These are phyloP conservation scores for Leucophora obtusa DNA, from an alignment of 2,888 invertebrate genomes.

Conservation along the genomic window DNA sequence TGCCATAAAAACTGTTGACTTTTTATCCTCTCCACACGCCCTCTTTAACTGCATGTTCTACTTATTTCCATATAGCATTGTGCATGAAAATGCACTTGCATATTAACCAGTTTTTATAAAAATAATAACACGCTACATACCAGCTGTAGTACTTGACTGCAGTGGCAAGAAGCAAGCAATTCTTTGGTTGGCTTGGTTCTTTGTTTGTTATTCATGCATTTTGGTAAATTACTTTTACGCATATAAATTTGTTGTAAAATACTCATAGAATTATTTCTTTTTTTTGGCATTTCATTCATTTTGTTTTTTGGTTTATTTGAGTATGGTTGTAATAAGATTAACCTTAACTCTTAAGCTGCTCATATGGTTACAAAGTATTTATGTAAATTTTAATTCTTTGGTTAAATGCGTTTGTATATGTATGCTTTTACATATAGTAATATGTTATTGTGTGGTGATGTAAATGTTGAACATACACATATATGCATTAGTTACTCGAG, in stretches of 20 bases:
- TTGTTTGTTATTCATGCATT: constrained; percentile 53
- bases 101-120: constrained; percentile 11
- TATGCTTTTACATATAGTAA: not conserved
- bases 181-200: constrained; percentile 4
- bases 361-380: constrained; percentile 49
- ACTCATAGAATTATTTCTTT: constrained; percentile 1
- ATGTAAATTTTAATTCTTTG: constrained; percentile 48
- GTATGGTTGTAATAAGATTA: constrained; percentile 55
- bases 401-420: constrained; percentile 20
- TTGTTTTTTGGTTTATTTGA: constrained; percentile 11
- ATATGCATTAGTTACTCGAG: too few species aligned
- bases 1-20: constrained; percentile 58
- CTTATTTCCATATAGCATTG: not conserved
- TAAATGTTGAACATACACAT: not conserved
- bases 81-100: constrained; percentile 27
- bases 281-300: not conserved
- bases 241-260: constrained; percentile 39
- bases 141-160: not conserved
- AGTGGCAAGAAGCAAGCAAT: not conserved
- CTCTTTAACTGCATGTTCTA: constrained; percentile 18
- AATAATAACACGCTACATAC: constrained; percentile 3
- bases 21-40: constrained; percentile 33
- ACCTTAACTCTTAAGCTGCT: constrained; percentile 41
- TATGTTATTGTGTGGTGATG: not conserved
- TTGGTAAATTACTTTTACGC: constrained; percentile 44